These are phyloP conservation scores for Eurypyga helias DNA, from an alignment of 2,113 vertebrate species.

Conservation along the genomic window DNA sequence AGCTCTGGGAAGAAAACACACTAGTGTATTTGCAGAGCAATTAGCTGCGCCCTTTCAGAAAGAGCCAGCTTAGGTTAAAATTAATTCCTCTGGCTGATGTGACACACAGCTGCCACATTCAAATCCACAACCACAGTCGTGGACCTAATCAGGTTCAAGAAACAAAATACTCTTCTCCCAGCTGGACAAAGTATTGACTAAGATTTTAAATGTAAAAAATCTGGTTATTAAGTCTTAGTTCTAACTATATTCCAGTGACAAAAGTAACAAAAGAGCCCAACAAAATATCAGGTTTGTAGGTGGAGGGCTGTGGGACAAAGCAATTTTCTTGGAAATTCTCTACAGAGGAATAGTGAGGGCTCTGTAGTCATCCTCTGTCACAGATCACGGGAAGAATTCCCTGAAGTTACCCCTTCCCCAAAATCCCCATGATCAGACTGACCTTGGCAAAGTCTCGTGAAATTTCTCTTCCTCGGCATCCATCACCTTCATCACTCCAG, in stretches of 20 bases:
- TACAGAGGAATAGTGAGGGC: rapidly evolving
- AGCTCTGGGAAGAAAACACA: neutral
- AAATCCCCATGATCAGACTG: neutral
- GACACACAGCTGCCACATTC: neutral
- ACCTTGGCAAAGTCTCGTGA: slow-evolving; percentile 97
- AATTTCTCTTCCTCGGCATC: slow-evolving; percentile 86
- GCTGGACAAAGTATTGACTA: neutral
- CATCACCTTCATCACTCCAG: slow-evolving; percentile 89
- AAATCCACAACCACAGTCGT: rapidly evolving
- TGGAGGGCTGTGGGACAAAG: neutral
- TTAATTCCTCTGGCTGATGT: neutral
- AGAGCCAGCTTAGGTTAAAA: neutral
- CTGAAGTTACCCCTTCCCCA: neutral
- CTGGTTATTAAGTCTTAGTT: neutral
- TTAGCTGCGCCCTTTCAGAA: neutral
- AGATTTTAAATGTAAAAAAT: neutral
- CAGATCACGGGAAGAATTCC: neutral
- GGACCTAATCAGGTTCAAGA: neutral
- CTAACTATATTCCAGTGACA: neutral
- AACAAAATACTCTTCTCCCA: neutral
- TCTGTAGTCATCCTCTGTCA: neutral
- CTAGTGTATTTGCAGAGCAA: neutral
- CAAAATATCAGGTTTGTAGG: neutral
- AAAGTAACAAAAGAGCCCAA: neutral
- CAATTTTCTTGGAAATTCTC: neutral